A percentile compares a stretch with the other conserved stretches of the same genome.
Conservation (phyloP, 2,888 invertebrate species). For the Habroteleia sp. region DNA sequence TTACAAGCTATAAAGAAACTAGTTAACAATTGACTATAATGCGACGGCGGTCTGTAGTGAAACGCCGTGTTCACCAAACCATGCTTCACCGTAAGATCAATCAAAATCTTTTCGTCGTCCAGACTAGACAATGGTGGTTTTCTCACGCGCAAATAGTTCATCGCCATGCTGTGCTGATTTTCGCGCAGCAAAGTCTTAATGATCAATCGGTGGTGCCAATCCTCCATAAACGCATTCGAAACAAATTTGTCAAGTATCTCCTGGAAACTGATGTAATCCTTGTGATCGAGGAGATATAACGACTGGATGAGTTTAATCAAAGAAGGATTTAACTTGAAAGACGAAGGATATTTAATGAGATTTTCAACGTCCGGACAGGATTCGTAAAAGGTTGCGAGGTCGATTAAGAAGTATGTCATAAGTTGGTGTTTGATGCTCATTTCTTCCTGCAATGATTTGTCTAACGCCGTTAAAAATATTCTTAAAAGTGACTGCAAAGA, state of each 20-base stretch:
- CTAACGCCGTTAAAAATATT: constrained; percentile 84
- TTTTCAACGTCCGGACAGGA: constrained; percentile 86
- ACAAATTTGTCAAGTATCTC: constrained; percentile 76
- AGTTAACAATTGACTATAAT: constrained; percentile 73
- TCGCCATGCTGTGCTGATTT: constrained; percentile 86
- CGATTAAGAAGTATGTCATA: constrained; percentile 90
- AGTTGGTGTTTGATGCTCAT: constrained; percentile 89
- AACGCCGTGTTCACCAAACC: constrained; percentile 77
- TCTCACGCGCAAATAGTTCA: constrained; percentile 86
- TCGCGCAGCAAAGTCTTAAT: constrained; percentile 86
- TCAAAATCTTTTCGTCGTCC: constrained; percentile 80
- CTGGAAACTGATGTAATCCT: constrained; percentile 86
- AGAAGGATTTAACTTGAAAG: constrained; percentile 88
- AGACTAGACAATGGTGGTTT: constrained; percentile 83
- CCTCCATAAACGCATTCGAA: constrained; percentile 82
- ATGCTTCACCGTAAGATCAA: constrained; percentile 74
- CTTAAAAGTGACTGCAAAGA: constrained; percentile 90
- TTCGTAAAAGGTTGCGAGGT: constrained; percentile 88
- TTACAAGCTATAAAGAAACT: constrained; percentile 77
- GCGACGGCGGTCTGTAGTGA: constrained; percentile 74
- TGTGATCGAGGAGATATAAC: constrained; percentile 94
- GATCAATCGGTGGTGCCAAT: constrained; percentile 88
- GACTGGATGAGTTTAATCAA: constrained; percentile 91
- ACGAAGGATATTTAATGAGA: constrained; percentile 89
- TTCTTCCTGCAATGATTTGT: constrained; percentile 71